Evolutionary conservation across 2,888 invertebrate species (phyloP).

Genomic region (Rhyacophila evoluta): DNA sequence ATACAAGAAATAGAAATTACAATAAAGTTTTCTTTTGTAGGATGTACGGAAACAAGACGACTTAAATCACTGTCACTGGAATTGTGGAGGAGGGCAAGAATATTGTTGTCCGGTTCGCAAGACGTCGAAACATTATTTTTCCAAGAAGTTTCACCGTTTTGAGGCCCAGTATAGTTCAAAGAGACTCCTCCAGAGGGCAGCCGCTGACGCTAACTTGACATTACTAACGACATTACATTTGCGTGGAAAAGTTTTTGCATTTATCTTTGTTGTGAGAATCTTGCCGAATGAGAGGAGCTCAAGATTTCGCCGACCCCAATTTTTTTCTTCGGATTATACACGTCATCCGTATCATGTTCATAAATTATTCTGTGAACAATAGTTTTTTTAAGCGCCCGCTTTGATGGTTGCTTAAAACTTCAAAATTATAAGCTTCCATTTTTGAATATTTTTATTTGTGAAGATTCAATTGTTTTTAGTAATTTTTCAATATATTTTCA

Average conservation of each 20-base stretch:
- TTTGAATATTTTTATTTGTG: too few relatives aligned
- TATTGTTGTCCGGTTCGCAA: background rate
- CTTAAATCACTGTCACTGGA: background rate
- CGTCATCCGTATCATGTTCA: background rate
- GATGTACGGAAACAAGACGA: background rate
- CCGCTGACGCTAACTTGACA: slow-evolving; percentile 30
- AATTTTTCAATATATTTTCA: too few relatives aligned
- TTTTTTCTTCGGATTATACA: slow-evolving; percentile 4
- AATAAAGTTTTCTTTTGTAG: too few relatives aligned
- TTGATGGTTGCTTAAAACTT: too few relatives aligned
- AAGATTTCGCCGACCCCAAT: slow-evolving; percentile 28
- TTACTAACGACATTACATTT: slow-evolving; percentile 40
- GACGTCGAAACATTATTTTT: background rate
- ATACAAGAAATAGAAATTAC: too few relatives aligned
- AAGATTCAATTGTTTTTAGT: too few relatives aligned
- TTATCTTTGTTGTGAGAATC: slow-evolving; percentile 34
- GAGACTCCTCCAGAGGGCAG: background rate
- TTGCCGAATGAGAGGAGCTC: slow-evolving; percentile 15
- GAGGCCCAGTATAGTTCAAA: background rate
- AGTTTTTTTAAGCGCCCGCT: background rate
- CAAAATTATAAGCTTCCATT: too few relatives aligned
- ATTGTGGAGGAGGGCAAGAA: background rate
- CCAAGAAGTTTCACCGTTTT: slow-evolving; percentile 15
- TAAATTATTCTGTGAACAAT: background rate
- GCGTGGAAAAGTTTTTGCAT: slow-evolving; percentile 38